Evolutionary conservation across 2,888 invertebrate species (phyloP).

Genomic region (Arenicola marina): DNA sequence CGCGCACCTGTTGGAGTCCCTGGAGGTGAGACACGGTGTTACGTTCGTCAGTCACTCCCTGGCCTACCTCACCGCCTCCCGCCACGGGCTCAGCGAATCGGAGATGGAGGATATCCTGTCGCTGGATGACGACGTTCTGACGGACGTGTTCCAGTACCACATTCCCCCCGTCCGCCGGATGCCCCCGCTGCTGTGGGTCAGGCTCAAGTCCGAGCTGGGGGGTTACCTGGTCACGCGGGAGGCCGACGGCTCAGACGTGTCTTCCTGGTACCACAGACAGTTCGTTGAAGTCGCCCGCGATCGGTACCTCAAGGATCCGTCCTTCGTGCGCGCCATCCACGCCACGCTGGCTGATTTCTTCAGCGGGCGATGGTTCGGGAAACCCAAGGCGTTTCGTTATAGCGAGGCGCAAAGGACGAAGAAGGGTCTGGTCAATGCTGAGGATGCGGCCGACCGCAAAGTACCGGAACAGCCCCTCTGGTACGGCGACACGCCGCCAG

Average conservation of each 20-base stretch:
- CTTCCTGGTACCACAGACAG: conserved; percentile 30
- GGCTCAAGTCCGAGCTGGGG: conserved; percentile 21
- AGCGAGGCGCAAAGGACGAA: conserved; percentile 28
- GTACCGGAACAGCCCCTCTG: conserved; percentile 44
- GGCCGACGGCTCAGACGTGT: conserved; percentile 17
- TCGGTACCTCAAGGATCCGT: conserved; percentile 5
- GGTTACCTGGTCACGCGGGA: conserved; percentile 32
- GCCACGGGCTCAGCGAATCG: conserved; percentile 44
- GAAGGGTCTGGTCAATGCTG: conserved; percentile 27
- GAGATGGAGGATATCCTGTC: conserved; percentile 51
- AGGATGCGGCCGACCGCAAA: conserved; percentile 39
- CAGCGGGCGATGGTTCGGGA: conserved; percentile 42
- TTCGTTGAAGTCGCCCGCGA: conserved; percentile 24
- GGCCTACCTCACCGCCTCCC: conserved; percentile 45
- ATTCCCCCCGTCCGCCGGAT: conserved; percentile 25
- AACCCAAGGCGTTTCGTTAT: conserved; percentile 43
- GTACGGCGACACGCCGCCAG: conserved; percentile 15
- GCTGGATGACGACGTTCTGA: conserved; percentile 47
- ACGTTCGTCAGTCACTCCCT: conserved; percentile 40
- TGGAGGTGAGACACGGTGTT: conserved; percentile 43
- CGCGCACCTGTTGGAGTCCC: conserved; percentile 36
- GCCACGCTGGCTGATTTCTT: conserved; percentile 46
- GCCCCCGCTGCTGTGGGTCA: conserved; percentile 22
- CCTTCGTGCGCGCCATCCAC: conserved; percentile 27
- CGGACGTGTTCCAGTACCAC: conserved; percentile 36